Evolutionary conservation across 2,888 invertebrate species (phyloP), one percentile per base, ranked within the genome.

Genomic region (Alcis repandata): DNA sequence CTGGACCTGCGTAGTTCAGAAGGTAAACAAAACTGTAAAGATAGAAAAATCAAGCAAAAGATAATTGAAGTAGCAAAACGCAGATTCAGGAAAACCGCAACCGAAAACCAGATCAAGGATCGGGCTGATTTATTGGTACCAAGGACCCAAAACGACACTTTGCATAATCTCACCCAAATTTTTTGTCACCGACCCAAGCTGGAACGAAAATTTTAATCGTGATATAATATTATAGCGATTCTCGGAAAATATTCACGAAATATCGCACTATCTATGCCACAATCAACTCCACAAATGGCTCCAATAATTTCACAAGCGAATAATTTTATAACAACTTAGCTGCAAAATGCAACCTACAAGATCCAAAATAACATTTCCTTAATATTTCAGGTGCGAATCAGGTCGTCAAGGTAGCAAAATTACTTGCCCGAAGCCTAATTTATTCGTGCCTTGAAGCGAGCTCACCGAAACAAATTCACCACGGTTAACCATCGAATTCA

Each of bases 391-490:
- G 20, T 27, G 19, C 36, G n/a, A 57, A 27, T 68, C 60, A 69
- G 66, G 63, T 68, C 68, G 67, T 56, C 46, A 68, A 69, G 62
- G 53, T 68, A 67, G 57, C 46, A 63, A 67, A 64, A 69, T 58
- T 59, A 68, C 65, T 71, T 60, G 61, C 62, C 68, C 48, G 53
- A 65, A 64, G 51, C 60, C 68, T 68, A 70, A 74, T 71, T 62
- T 70, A 72, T 70, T 69, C 69, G 51, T 61, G 70, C 68, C 66
- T 69, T 59, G 60, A 45, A 52, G 69, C 68, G 67, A 67, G 78
- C 82, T 76, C 67, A 58, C 32, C 69, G 59, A 69, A 73, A 68
- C 56, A 59, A 56, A 72, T 72, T 71, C 48, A 64, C 59, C 60
- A 53, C 65, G 68, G 59, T 65, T 63, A 59, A 64, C 63, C 67